Percentiles rank a stretch among this genome's conserved stretches.
Conservation (phyloP, 2,797 vertebrate species). For the Sus cebifrons region DNA sequence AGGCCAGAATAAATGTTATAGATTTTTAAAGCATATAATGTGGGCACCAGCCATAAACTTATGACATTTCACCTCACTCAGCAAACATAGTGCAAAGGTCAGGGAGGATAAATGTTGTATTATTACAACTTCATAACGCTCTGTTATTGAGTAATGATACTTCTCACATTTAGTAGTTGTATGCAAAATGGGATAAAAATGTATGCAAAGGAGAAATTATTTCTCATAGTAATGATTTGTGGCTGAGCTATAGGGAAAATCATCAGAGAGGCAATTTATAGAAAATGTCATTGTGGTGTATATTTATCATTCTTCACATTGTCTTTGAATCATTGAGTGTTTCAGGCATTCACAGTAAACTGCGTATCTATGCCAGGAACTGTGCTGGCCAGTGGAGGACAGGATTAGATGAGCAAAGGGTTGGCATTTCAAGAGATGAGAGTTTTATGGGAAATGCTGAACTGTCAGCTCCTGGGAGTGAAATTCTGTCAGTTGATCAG, state of each 20-base stretch:
- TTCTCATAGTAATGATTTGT: constrained; percentile 63
- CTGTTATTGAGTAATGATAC: background rate
- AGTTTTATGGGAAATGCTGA: background rate
- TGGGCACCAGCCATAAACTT: constrained; percentile 65
- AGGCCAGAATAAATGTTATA: constrained; percentile 74
- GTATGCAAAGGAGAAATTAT: constrained; percentile 58
- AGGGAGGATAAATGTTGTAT: constrained; percentile 68
- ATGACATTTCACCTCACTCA: constrained; percentile 69
- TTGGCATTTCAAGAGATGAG: background rate
- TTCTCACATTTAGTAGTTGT: constrained; percentile 49
- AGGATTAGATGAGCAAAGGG: background rate
- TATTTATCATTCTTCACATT: constrained; percentile 51
- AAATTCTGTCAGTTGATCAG: background rate
- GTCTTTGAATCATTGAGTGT: constrained; percentile 4
- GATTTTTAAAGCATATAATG: constrained; percentile 74
- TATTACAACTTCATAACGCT: constrained; percentile 61
- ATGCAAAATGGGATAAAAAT: constrained; percentile 71
- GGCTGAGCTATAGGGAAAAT: background rate
- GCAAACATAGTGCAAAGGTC: constrained; percentile 63
- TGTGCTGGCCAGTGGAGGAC: background rate
- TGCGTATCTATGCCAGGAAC: background rate
- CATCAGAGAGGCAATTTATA: constrained; percentile 51
- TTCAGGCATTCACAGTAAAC: background rate
- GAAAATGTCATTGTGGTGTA: background rate
- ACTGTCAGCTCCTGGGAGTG: background rate